Conservation (phyloP, 1,140 invertebrate species). For the Drosophila dunni region DNA sequence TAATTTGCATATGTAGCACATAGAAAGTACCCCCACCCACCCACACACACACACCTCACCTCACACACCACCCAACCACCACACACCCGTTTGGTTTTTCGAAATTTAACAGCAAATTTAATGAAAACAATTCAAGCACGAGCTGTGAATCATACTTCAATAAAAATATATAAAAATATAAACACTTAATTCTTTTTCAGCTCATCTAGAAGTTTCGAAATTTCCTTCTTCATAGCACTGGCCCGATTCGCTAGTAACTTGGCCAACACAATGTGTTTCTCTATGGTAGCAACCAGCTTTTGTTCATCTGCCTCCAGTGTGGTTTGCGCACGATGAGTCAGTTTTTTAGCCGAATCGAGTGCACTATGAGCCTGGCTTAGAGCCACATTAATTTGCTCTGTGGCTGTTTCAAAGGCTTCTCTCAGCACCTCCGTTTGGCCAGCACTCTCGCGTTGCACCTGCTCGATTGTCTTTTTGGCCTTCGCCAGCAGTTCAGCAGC, state of each 20-base stretch:
- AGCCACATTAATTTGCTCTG: slow-evolving; percentile 37
- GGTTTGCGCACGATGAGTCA: slow-evolving; percentile 26
- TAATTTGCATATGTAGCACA: slow-evolving; percentile 48
- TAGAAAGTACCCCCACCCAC: not conserved
- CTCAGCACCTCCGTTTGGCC: slow-evolving; percentile 16
- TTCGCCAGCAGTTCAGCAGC: slow-evolving; percentile 42
- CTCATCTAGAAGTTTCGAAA: slow-evolving; percentile 38
- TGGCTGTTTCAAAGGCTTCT: slow-evolving; percentile 36
- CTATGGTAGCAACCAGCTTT: slow-evolving; percentile 39
- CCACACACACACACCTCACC: slow-evolving; percentile 28
- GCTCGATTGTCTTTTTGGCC: slow-evolving; percentile 34
- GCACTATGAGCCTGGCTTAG: slow-evolving; percentile 54
- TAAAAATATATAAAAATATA: slow-evolving; percentile 6
- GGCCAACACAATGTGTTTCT: slow-evolving; percentile 62
- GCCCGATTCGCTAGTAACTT: slow-evolving; percentile 55
- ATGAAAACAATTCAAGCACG: slow-evolving; percentile 49
- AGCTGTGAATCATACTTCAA: slow-evolving; percentile 1
- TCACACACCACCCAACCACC: not conserved
- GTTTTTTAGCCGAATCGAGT: slow-evolving; percentile 39
- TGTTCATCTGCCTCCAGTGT: not conserved
- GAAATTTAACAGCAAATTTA: slow-evolving; percentile 68
- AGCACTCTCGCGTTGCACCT: slow-evolving; percentile 5
- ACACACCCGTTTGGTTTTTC: not conserved
- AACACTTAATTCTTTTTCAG: slow-evolving; percentile 33
- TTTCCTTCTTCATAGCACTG: slow-evolving; percentile 51